Evolutionary conservation across 2,797 vertebrate species (phyloP), one percentile per base, ranked within the genome.

Genomic region (Intellagama lesueurii): DNA sequence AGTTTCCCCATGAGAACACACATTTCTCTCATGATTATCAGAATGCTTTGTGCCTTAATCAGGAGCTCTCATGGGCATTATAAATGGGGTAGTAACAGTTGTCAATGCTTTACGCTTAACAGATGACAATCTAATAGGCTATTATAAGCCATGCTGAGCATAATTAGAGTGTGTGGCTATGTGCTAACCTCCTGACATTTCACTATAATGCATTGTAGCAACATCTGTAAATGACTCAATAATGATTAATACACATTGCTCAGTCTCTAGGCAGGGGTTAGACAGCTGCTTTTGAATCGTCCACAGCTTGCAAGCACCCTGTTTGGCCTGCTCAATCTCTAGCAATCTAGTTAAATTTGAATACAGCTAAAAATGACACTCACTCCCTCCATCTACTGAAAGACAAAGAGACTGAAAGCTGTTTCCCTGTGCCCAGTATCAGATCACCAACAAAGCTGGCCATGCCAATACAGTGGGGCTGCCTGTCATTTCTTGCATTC

Each of bases 71-170:
- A 32, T 30, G 92, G 85, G 91, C 68, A 87, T 93, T 92, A 91
- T 86, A 92, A 94, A 94, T 93, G 93, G 91, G 91, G 85, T 49
- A 85, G 92, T 87, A 93, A 92, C 91, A 94, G 75, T 89, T 95
- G 95, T 93, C 93, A 80, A 80, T 89, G 91, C 92, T 93, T 93
- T 92, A 86, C 84, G 92, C 94, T 92, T 93, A 95, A 92, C 91
- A 90, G 95, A 93, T 94, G 92, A 91, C 93, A 92, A 92, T 82
- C 92, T 92, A 94, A 95, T 93, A 93, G 95, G 91, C 93, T 93
- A 90, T 93, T 94, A 94, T 76, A 92, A 96, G 90, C 72, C 92
- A 93, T 84, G 47, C 56, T 86, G 93, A 77, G 9, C 84, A 52
- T 86, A 93, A 93, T 95, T 94, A 91, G 75, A 91, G 91, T 26